phyloP scores from a whole-genome alignment of 1,140 invertebrate species.

The Drosophila pseudoobscura region DNA sequence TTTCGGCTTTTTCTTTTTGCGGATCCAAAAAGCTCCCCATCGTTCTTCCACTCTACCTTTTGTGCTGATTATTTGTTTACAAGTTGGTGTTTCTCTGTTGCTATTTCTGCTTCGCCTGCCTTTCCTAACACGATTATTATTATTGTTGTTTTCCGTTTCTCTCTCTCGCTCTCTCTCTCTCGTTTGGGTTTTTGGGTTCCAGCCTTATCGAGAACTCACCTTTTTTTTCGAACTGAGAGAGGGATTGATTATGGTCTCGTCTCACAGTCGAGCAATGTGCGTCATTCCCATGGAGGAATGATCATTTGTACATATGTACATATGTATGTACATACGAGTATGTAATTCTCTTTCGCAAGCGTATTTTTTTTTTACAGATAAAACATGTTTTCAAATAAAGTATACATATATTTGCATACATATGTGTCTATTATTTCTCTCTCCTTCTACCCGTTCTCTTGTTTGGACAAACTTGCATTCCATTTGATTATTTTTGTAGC shows the following conservation, averaged over 20 bases:
- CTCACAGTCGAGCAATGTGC: conserved; percentile 7
- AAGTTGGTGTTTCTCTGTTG: background rate
- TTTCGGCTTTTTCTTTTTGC: conserved; percentile 1
- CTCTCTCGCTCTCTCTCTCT: background rate
- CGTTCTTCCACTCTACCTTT: conserved; percentile 36
- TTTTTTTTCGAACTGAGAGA: conserved; percentile 16
- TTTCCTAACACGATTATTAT: conserved; percentile 38
- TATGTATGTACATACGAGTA: no score
- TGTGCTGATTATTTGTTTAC: conserved; percentile 35
- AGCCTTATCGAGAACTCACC: conserved; percentile 31
- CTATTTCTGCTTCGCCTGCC: conserved; percentile 20
- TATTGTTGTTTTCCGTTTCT: conserved; percentile 14
- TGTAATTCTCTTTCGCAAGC: background rate
- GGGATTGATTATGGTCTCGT: conserved; percentile 18
- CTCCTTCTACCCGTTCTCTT: background rate
- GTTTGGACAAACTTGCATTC: background rate
- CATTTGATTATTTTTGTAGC: background rate
- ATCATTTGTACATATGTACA: background rate
- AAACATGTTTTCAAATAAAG: conserved; percentile 25
- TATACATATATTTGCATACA: background rate
- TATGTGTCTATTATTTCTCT: background rate
- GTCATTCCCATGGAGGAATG: conserved; percentile 14
- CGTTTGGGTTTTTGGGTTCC: conserved; percentile 11
- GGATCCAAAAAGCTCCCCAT: conserved; percentile 1
- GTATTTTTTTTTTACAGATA: background rate